These are phyloP conservation scores for Alloscopus bannaensis DNA, from an alignment of 2,888 invertebrate species.

Conservation along the genomic window DNA sequence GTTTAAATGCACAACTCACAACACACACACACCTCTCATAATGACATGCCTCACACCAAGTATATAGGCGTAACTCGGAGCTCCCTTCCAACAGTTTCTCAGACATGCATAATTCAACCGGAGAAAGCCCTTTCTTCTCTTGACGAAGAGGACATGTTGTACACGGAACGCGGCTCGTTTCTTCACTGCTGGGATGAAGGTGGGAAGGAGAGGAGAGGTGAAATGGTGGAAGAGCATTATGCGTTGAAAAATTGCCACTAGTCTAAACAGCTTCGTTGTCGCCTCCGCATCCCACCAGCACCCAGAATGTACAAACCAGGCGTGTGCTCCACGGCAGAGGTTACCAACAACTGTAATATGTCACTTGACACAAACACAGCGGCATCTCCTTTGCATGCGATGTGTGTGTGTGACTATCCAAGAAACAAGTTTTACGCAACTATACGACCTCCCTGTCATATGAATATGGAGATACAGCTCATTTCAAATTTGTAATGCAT, in stretches of 20 bases:
- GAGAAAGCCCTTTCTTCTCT: constrained; percentile 53
- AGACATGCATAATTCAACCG: constrained; percentile 61
- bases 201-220: constrained; percentile 18
- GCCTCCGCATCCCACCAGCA: constrained; percentile 12
- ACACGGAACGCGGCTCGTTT: constrained; percentile 9
- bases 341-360: too few relatives aligned
- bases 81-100: too few relatives aligned
- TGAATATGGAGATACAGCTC: too few relatives aligned
- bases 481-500: too few relatives aligned
- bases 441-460: too few relatives aligned
- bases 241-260: constrained; percentile 56
- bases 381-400: too few relatives aligned
- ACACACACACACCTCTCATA: not conserved
- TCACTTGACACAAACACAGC: too few relatives aligned
- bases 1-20: too few relatives aligned
- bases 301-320: too few relatives aligned
- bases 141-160: constrained; percentile 12
- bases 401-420: too few relatives aligned
- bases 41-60: constrained; percentile 10
- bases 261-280: constrained; percentile 48
- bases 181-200: not conserved
- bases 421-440: too few relatives aligned
- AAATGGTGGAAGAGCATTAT: constrained; percentile 54
- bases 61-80: constrained; percentile 16
- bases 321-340: too few relatives aligned